Base-by-base conservation (phyloP, 2,888 invertebrate species). In the Lasioglossum marginatum region DNA sequence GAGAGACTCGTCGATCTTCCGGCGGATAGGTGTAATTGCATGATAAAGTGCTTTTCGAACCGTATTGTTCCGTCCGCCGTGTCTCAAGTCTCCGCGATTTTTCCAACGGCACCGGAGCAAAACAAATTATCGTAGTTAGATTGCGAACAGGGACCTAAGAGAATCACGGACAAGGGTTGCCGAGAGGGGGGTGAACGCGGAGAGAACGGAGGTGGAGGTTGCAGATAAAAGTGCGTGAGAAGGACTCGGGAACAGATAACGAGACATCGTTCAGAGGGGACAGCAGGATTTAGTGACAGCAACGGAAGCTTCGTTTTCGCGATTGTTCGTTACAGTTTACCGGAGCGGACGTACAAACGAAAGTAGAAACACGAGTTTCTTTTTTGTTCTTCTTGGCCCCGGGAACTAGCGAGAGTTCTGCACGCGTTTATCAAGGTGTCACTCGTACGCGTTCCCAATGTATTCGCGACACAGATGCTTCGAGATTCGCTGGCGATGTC, bases 71-170 rank as follows among this genome's bases (percentile, higher is more conserved):
- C n/a, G 23, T 4, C 19, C 23, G 3, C 27, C 78, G 57, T 16
- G 12, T 16, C 43, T 37, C 57, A 8, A 68, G 43, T 34, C 16
- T 10, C 34, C 19, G 12, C 73, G 78, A 82, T 79, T 79, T 85
- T 79, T 82, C 73, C n/a, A 40, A 48, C 48, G 70, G 8, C 71
- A 60, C 16, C 73, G 66, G 34, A 75, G 76, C 74, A 77, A 74
- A 77, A 80, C 80, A 75, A 86, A 83, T 86, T 83, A 84, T 86
- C 81, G 73, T 72, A 23, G 57, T 77, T 81, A 74, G 75, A 84
- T 76, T 68, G 77, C 34, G 76, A 81, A 79, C 43, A 74, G 70
- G 16, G 60, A 27, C 60, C 60, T 63, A 63, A 31, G 60, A 63
- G 60, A 63, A 63, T 16, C 27, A 6, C 16, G 27, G 43, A 27